phyloP scores from a whole-genome alignment of 2,797 vertebrate species.

The Molothrus ater region DNA sequence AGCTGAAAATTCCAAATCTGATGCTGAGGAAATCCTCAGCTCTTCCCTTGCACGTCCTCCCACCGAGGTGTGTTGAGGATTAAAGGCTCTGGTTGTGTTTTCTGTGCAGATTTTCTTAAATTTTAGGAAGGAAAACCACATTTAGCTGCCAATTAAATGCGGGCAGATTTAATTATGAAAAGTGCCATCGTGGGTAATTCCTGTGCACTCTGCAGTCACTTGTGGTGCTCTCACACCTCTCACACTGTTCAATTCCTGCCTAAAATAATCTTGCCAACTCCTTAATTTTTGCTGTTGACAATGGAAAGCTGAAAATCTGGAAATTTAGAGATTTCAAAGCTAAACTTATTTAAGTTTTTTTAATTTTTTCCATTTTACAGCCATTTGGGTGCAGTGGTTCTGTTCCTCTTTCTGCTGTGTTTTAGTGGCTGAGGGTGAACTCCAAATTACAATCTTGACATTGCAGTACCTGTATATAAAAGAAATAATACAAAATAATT shows the following conservation, averaged over 20 bases:
- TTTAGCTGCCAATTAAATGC: not conserved
- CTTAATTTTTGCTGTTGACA: not conserved
- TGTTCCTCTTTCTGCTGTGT: not conserved
- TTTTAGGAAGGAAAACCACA: not conserved
- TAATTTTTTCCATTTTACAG: not conserved
- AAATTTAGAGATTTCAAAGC: not conserved
- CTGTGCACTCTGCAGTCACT: no score
- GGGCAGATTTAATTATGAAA: not conserved
- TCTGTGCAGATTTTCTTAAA: not conserved
- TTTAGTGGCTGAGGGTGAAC: not conserved
- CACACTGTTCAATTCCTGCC: not conserved
- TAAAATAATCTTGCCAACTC: rapidly evolving
- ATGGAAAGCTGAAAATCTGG: not conserved
- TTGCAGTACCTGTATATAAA: not conserved
- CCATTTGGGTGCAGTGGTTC: not conserved
- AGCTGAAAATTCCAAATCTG: not conserved
- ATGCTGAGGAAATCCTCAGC: not conserved
- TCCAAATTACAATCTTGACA: not conserved
- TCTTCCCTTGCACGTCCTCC: rapidly evolving
- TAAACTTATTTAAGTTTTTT: no score
- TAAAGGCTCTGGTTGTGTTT: not conserved
- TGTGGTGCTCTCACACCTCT: not conserved
- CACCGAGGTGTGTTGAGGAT: not conserved
- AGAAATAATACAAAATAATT: no score
- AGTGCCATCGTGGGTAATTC: not conserved